These are phyloP conservation scores for Chrysopilus asiliformis DNA, from an alignment of 2,888 invertebrate species.

Conservation along the genomic window DNA sequence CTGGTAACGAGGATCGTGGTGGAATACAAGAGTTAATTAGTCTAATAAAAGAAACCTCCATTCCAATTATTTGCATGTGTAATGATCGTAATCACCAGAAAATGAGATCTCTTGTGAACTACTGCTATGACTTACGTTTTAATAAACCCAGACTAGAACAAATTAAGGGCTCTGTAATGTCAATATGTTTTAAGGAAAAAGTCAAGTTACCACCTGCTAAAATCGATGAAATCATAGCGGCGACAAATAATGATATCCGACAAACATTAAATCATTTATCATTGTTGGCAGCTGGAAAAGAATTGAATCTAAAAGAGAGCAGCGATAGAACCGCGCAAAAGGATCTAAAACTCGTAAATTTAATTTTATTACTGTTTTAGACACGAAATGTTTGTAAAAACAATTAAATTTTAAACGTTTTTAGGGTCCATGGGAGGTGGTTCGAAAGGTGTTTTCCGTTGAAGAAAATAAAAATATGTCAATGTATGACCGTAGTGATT, in stretches of 20 bases:
- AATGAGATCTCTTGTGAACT: slow-evolving; percentile 82
- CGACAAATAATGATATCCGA: slow-evolving; percentile 85
- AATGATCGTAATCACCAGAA: slow-evolving; percentile 91
- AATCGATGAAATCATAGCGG: slow-evolving; percentile 66
- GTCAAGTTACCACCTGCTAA: slow-evolving; percentile 65
- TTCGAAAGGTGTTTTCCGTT: slow-evolving; percentile 73
- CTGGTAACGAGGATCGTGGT: slow-evolving; percentile 96
- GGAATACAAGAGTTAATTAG: slow-evolving; percentile 89
- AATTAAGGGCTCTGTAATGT: slow-evolving; percentile 83
- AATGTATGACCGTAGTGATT: slow-evolving; percentile 67
- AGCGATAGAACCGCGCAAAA: slow-evolving; percentile 56
- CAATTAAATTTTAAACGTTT: slow-evolving; percentile 11
- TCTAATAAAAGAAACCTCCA: slow-evolving; percentile 73
- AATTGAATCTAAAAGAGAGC: slow-evolving; percentile 42
- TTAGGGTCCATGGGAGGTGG: slow-evolving; percentile 88
- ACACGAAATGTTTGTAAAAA: too few species aligned
- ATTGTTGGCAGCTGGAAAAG: slow-evolving; percentile 54
- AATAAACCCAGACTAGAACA: slow-evolving; percentile 75
- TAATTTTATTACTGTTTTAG: too few species aligned
- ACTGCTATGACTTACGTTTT: slow-evolving; percentile 88
- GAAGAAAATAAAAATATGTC: slow-evolving; percentile 66
- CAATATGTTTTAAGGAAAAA: slow-evolving; percentile 82
- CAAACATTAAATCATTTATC: slow-evolving; percentile 86
- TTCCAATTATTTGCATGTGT: slow-evolving; percentile 95
- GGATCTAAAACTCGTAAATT: slow-evolving; percentile 63